Evolutionary conservation across 92 coral and sea anemone species (phyloP), one percentile per base, ranked within the genome.

Genomic region (Zoanthus sansibaricus): DNA sequence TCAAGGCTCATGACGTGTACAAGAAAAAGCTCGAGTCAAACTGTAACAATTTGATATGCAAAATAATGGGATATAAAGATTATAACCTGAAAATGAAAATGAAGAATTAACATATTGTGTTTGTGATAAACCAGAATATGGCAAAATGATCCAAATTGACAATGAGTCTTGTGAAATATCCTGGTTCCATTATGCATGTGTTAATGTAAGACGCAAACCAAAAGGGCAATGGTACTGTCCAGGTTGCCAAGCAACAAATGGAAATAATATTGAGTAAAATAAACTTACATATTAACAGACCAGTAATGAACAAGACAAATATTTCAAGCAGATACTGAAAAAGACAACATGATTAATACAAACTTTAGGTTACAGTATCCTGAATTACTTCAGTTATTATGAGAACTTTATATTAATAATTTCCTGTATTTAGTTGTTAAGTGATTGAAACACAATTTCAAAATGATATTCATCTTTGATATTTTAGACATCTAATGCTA

Each of bases 1-100:
- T 84, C 84, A 86, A 77, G 78, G 89, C 84, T 64, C 89, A 77
- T 61, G 78, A 55, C 31, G 32, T 86, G 62, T 18, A 55, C 31
- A 32, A 86, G 69, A 76, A 72, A 45, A 86, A 75, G 72, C 49
- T 45, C 7, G 66, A 48, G 47, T 75, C 89, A 75, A 71, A 82
- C 58, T 75, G 54, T 75, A 51, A 48, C 33, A 75, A 48, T 61
- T 42, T 75, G 58, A 51, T 75, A 51, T 69, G 73, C 30, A 69
- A 69, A 69, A 10, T 69, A 69, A 69, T 69, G 47, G 73, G 73
- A 9, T 69, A 69, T 69, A 69, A 69, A 69, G 73, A 69, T 13
- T 69, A 69, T 69, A 69, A 69, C 73, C 73, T 69, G 72, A 68
- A 68, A 25, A 25, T 25, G 42, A 37, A 37, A 69, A 32, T 69